Base-by-base conservation (phyloP, 1,140 invertebrate genomes). In the Megalopta genalis region DNA sequence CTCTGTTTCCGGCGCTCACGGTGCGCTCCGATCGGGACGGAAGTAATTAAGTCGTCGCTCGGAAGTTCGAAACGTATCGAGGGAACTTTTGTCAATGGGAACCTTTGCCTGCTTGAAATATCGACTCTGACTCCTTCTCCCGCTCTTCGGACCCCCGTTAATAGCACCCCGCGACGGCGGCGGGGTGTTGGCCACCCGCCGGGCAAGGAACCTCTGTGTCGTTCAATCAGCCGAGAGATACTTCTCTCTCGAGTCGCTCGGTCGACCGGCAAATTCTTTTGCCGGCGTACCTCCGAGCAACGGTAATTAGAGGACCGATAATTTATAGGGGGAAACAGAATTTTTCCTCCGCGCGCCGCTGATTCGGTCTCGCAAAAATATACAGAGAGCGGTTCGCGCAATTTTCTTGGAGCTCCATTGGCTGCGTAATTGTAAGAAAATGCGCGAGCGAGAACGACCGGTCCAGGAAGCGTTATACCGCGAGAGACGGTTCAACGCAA, bases 21-120 rank as follows among this genome's bases (percentile, higher is more conserved):
- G 57, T 42, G 23, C 32, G 1, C 32, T 54, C 60, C 63, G 68
- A 69, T 60, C 74, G 54, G 39, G 14, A 42, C 60, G 49, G 68
- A 78, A 72, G 69, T 65, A 78, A 78, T 78, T 78, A 78, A 65
- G 69, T 78, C 76, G 69, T 64, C 60, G 68, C 60, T 42, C 69
- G 49, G 37, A 59, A 78, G 37, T 78, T 72, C n/a, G 66, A n/a
- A 60, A 63, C 57, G 75, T 70, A 77, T 77, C 67, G 75, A 42
- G 0, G 8, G 37, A 72, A 78, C 46, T 78, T 78, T 72, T 32
- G 60, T 57, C 76, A 23, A 77, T 77, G 27, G 32, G 42, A 16
- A 46, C 18, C 25, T 39, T 63, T 16, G n/a, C n/a, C 10, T 57
- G 52, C 14, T 75, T 23, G 66, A 39, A 69, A 32, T 52, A 49